Percentiles rank a stretch among this genome's conserved stretches.
These are phyloP conservation scores for Virgularia gustaviana DNA, from an alignment of 92 coral and sea anemone genomes.

Conservation along the genomic window DNA sequence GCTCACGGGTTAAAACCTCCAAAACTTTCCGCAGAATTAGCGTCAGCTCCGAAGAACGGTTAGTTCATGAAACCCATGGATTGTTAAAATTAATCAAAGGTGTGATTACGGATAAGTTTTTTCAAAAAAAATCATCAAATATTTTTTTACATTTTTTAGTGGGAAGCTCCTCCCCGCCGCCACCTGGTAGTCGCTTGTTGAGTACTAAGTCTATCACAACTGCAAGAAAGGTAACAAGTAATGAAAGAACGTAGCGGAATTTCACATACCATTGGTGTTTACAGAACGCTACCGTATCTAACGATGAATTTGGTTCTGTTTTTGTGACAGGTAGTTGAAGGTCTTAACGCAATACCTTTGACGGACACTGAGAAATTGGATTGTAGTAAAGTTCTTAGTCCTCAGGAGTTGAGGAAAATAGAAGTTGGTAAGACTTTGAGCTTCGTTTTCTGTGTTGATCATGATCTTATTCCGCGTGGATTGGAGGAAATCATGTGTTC, in stretches of 20 bases:
- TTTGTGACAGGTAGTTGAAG: constrained; percentile 74
- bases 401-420: constrained; percentile 81
- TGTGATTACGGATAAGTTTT: too few relatives aligned
- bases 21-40: constrained; percentile 58
- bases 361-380: constrained; percentile 77
- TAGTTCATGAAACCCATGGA: too few relatives aligned
- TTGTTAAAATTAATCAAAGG: too few relatives aligned
- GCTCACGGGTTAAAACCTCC: constrained; percentile 82
- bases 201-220: constrained; percentile 9
- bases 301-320: background rate
- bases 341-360: constrained; percentile 90
- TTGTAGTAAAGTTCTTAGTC: constrained; percentile 66
- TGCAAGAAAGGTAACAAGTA: constrained; percentile 15
- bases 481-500: background rate
- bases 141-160: too few relatives aligned
- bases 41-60: too few relatives aligned
- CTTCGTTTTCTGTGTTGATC: background rate
- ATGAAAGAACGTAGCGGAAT: too few relatives aligned
- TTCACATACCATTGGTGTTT: too few relatives aligned
- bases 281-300: too few relatives aligned
- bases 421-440: constrained; percentile 73
- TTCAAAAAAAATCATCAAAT: too few relatives aligned
- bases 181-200: background rate
- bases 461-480: background rate
- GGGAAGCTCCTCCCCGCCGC: too few relatives aligned